Evolutionary conservation across 2,888 invertebrate genomes (phyloP).

Genomic region (Eristalis arbustorum): DNA sequence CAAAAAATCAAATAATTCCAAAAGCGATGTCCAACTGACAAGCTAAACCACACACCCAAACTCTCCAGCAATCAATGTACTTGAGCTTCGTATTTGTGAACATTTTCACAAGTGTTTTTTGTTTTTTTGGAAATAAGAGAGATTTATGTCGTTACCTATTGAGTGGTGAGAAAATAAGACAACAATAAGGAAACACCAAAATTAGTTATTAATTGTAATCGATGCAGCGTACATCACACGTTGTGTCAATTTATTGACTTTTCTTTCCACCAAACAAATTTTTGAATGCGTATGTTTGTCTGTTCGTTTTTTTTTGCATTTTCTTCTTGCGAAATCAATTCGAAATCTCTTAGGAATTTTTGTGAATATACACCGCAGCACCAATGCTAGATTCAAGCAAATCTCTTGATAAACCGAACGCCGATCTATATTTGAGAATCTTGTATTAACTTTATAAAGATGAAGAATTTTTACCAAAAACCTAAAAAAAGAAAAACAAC

Average conservation of each 20-base stretch:
- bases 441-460: neutral
- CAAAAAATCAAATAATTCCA: no score
- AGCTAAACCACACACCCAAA: neutral
- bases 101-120: neutral
- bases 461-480: neutral
- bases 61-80: neutral
- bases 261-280: neutral
- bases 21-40: no score
- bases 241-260: neutral
- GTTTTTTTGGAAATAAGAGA: neutral
- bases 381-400: constrained; percentile 13
- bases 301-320: neutral
- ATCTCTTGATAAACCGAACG: neutral
- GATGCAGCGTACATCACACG: neutral
- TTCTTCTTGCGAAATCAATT: neutral
- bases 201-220: constrained; percentile 34
- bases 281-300: neutral
- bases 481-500: constrained; percentile 3
- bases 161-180: constrained; percentile 1
- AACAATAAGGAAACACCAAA: constrained; percentile 73
- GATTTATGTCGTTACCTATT: constrained; percentile 7
- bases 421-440: constrained; percentile 5
- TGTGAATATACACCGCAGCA: neutral
- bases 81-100: neutral
- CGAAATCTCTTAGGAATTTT: neutral